Base-by-base conservation (phyloP, 2,888 invertebrate genomes). In the Cartodere bifasciata region DNA sequence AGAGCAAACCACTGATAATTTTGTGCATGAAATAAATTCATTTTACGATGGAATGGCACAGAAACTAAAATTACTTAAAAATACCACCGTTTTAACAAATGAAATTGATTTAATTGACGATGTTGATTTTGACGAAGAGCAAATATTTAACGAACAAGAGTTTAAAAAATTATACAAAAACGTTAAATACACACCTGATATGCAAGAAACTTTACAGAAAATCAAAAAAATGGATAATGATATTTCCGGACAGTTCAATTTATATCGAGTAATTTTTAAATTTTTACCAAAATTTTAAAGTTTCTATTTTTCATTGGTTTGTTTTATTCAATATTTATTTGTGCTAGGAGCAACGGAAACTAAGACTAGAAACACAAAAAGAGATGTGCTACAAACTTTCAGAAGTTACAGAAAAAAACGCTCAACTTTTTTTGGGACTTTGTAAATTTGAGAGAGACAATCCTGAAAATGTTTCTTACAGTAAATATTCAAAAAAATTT, bases 41-140 rank as follows among this genome's bases (percentile, higher is more conserved):
- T 46, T 49, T 27, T 46, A 44, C 21, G 26, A 41, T 6, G 44
- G 46, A 28, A 49, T 49, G 47, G 31, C 37, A 3, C 24, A 42
- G 6, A 39, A 40, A 28, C 17, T 45, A 20, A 41, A 29, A 14
- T 23, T 23, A 12, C 29, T 46, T 13, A 44, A 42, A 31, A 35
- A 32, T 9, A 29, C 29, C n/a, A 29, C 29, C 5, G 30, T 30
- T 12, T 12, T 34, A 4, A 17, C 6, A 6, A 17, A 9, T 7
- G 20, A 17, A 17, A 29, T 20, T 16, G 17, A 24, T 33, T 13
- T 21, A 2, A 13, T 2, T 5, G 4, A 16, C 2, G 2, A 4
- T 9, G n/a, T 28, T 2, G 29, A 29, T 13, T 13, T 12, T 1
- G 29, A 34, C 3, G 34, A 34, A 15, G 33, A 33, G 7, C 24